These are phyloP conservation scores for Phocoena sinus DNA, from an alignment of 2,113 vertebrate species.

Conservation along the genomic window DNA sequence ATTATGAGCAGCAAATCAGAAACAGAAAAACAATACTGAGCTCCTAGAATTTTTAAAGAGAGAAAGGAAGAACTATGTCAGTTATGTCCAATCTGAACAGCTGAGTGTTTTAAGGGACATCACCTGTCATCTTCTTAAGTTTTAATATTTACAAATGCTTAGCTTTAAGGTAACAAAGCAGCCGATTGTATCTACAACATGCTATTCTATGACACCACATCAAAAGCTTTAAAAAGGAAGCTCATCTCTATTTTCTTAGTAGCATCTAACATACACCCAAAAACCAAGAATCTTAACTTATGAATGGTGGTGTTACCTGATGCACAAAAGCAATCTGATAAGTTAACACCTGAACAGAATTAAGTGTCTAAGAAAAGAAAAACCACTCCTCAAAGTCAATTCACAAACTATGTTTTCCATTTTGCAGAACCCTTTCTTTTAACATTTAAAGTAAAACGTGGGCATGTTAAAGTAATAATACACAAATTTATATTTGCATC, in stretches of 20 bases:
- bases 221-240: conserved; percentile 83
- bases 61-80: conserved; percentile 62
- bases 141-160: conserved; percentile 80
- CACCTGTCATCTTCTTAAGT: conserved; percentile 72
- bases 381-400: conserved; percentile 73
- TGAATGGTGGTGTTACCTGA: conserved; percentile 79
- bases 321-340: conserved; percentile 81
- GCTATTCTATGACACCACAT: conserved; percentile 84
- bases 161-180: conserved; percentile 80
- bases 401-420: conserved; percentile 75
- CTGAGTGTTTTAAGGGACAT: conserved; percentile 58
- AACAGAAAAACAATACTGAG: conserved; percentile 73
- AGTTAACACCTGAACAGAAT: conserved; percentile 76
- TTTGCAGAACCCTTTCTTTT: conserved; percentile 73
- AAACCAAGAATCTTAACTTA: conserved; percentile 80
- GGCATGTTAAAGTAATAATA: conserved; percentile 79
- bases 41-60: conserved; percentile 54
- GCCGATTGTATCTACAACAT: conserved; percentile 85
- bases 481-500: conserved; percentile 73
- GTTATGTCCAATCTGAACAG: conserved; percentile 76
- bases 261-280: conserved; percentile 83
- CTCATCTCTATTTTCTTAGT: conserved; percentile 83
- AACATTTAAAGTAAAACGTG: conserved; percentile 79
- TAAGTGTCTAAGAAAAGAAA: conserved; percentile 79
- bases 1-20: conserved; percentile 81